Conservation (phyloP, 2,888 invertebrate species). For the Noctua janthe region DNA sequence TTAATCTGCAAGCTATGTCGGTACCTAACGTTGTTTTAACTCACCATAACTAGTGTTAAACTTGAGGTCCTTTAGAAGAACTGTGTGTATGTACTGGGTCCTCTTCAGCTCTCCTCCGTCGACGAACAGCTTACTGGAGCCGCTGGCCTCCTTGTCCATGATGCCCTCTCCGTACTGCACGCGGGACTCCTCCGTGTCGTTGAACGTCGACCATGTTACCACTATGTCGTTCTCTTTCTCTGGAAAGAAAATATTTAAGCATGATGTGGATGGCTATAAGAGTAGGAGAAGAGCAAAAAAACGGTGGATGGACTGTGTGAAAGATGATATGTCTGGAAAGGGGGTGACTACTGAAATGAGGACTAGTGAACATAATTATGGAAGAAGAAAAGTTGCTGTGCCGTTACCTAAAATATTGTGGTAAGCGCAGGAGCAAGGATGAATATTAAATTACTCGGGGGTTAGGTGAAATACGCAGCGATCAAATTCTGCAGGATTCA, state of each 20-base stretch:
- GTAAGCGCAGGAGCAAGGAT: too few relatives aligned
- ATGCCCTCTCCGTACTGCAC: slow-evolving; percentile 94
- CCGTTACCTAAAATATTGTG: too few relatives aligned
- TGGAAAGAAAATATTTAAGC: slow-evolving; percentile 73
- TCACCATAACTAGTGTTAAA: slow-evolving; percentile 92
- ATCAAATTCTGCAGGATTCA: too few relatives aligned
- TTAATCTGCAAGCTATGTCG: neutral
- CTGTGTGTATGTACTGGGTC: slow-evolving; percentile 95
- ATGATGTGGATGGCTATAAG: neutral
- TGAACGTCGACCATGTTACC: slow-evolving; percentile 96
- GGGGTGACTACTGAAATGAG: too few relatives aligned
- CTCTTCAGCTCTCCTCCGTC: slow-evolving; percentile 93
- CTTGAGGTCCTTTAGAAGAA: slow-evolving; percentile 90
- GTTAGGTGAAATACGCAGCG: too few relatives aligned
- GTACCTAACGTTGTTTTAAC: slow-evolving; percentile 10
- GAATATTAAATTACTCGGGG: too few relatives aligned
- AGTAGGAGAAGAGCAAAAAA: neutral
- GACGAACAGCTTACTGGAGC: slow-evolving; percentile 91
- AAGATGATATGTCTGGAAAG: too few relatives aligned
- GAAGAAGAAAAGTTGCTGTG: too few relatives aligned
- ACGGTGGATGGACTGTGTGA: neutral
- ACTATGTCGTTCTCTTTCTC: slow-evolving; percentile 84
- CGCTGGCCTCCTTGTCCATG: slow-evolving; percentile 89
- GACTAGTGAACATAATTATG: too few relatives aligned
- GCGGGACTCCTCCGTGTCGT: slow-evolving; percentile 91